Evolutionary conservation across 2,888 invertebrate genomes (phyloP).

Genomic region (Melanchra persicariae): DNA sequence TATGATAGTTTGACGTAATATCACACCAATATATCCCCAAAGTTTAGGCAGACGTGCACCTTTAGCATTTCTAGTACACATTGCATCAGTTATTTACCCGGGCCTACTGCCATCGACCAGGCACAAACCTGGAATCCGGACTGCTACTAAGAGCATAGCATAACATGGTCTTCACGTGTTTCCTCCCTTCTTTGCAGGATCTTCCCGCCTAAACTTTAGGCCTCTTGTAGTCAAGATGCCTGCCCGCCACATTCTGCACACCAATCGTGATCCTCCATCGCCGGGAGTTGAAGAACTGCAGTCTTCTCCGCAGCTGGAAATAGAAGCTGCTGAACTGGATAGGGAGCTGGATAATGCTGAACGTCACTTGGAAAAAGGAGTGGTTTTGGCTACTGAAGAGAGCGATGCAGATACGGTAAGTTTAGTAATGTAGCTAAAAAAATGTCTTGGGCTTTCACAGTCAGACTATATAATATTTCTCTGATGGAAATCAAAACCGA

Average conservation of each 20-base stretch:
- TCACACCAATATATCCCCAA: no score
- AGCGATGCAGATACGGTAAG: constrained; percentile 88
- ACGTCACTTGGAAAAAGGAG: constrained; percentile 80
- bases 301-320: constrained; percentile 81
- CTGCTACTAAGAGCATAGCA: neutral
- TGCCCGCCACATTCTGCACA: constrained; percentile 72
- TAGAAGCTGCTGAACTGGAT: constrained; percentile 82
- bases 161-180: no score
- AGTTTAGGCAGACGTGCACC: no score
- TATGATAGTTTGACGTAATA: no score
- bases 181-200: constrained; percentile 59
- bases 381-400: constrained; percentile 86
- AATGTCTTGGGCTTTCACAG: neutral
- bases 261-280: constrained; percentile 71
- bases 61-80: no score
- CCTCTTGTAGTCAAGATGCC: constrained; percentile 84
- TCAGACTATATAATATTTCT: neutral
- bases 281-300: constrained; percentile 82
- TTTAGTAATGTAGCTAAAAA: constrained; percentile 35
- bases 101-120: no score
- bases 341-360: constrained; percentile 81
- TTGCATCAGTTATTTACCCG: no score
- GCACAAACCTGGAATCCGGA: neutral
- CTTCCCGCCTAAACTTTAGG: constrained; percentile 77
- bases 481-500: neutral